Base-by-base conservation (phyloP, 2,888 invertebrate genomes). In the Coenonympha arcania region DNA sequence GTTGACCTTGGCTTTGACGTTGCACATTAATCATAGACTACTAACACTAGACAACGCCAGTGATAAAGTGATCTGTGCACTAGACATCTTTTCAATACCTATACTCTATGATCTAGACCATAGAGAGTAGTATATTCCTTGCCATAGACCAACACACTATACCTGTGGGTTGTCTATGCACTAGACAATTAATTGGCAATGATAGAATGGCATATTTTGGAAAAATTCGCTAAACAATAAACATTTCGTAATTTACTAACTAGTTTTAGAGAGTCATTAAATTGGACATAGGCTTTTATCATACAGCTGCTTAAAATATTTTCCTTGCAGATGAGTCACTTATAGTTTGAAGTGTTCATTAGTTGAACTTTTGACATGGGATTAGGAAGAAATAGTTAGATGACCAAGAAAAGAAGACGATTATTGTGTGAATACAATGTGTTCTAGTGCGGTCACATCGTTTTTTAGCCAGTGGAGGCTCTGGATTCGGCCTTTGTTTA, bases 401-500 rank as follows among this genome's bases (percentile, higher is more conserved):
- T 53, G 50, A 42, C 4, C 30, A 39, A 33, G 31, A 13, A 31
- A 22, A 43, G 4, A 4, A 31, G 31, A 42, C 11, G 6, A 44
- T 15, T 43, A 42, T 20, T 39, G 42, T 16, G 4, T 31, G 20
- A 37, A 37, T 39, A 69, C 69, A 62, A 87, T 86, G 86, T 87
- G 87, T 74, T 70, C 80, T 56, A 62, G 73, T 48, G 66, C 74
- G 48, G 56, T 83, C 48, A 50, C 68, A 61, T 64, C 75, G 22
- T 85, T 85, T 66, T 74, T 87, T 61, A 79, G 74, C 51, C 80
- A 83, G 60, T 97, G 97, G 97, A 90, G 93, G 71, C 83, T 93
- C 60, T 97, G 97, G 96, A 95, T 97, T 71, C 89, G 95, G 60
- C 96, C 96, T 43, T 87, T 95, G 48, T 89, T 95, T 46, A 91